Conservation (phyloP, 2,113 vertebrate genomes). For the Hipposideros armiger region DNA sequence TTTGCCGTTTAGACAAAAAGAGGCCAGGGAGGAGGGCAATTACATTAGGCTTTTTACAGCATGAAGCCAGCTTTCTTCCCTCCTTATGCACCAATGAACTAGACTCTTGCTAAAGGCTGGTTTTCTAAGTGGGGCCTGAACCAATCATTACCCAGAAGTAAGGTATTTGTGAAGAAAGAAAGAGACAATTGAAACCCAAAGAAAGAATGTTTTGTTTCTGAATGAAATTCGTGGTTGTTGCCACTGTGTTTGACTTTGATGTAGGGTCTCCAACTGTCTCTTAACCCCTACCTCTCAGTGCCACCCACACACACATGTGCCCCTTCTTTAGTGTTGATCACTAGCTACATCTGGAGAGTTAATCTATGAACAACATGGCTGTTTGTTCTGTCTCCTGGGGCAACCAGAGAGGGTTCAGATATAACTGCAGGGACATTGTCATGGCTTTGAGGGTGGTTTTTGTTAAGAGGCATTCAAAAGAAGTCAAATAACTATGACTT, state of each 20-base stretch:
- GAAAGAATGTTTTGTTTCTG: slow-evolving; percentile 47
- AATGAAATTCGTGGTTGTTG: background rate
- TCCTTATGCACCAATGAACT: slow-evolving; percentile 50
- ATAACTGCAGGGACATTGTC: background rate
- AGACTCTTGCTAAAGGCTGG: background rate
- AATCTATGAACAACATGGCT: background rate
- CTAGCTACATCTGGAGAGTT: slow-evolving; percentile 39
- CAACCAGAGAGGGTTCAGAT: background rate
- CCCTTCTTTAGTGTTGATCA: background rate
- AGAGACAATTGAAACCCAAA: slow-evolving; percentile 42
- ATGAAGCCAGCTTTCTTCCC: background rate
- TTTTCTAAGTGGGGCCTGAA: slow-evolving; percentile 6
- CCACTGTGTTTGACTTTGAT: background rate
- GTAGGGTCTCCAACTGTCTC: background rate
- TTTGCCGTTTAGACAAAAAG: slow-evolving; percentile 60
- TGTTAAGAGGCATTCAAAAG: background rate
- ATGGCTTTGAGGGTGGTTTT: background rate
- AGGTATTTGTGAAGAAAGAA: slow-evolving; percentile 48
- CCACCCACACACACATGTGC: background rate
- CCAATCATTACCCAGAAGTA: slow-evolving; percentile 11
- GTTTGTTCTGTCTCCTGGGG: background rate
- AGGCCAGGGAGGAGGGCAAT: background rate
- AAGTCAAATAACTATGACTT: background rate
- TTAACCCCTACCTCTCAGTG: background rate
- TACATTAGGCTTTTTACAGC: slow-evolving; percentile 42